Conservation (phyloP, 2,113 vertebrate species). For the Puffinus mauretanicus region DNA sequence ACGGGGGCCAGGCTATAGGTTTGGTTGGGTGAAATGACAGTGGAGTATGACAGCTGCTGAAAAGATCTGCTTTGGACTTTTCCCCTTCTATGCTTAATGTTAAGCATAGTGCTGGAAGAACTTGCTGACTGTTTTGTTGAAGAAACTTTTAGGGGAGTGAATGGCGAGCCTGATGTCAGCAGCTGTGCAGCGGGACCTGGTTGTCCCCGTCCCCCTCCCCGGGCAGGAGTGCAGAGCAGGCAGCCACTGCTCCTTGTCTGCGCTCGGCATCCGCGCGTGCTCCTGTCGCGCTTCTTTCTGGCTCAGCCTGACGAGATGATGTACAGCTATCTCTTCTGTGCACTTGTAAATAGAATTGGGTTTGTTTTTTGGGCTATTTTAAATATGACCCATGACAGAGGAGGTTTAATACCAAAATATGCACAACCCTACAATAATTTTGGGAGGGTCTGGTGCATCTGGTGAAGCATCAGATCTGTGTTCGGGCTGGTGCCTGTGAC, state of each 20-base stretch:
- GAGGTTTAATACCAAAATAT: neutral
- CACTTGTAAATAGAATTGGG: neutral
- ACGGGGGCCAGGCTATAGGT: neutral
- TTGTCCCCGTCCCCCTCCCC: neutral
- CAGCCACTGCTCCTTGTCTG: neutral
- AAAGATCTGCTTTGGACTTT: neutral
- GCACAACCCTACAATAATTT: neutral
- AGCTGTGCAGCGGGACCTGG: neutral
- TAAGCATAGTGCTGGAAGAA: rapidly evolving
- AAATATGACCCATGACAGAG: neutral
- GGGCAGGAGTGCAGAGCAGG: neutral
- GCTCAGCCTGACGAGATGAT: neutral
- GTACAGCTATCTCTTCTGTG: neutral
- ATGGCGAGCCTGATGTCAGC: neutral
- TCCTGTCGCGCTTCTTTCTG: rapidly evolving
- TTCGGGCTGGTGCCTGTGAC: rapidly evolving
- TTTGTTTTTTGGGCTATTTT: neutral
- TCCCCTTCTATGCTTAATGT: neutral
- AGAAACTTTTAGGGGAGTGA: neutral
- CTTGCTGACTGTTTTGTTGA: neutral
- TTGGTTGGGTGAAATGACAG: neutral
- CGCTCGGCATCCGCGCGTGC: rapidly evolving
- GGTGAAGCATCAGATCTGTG: neutral
- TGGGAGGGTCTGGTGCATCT: neutral
- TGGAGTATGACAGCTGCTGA: neutral